These are phyloP conservation scores for Petrocephalus sullivani DNA, from an alignment of 2,797 vertebrate species.

Conservation along the genomic window DNA sequence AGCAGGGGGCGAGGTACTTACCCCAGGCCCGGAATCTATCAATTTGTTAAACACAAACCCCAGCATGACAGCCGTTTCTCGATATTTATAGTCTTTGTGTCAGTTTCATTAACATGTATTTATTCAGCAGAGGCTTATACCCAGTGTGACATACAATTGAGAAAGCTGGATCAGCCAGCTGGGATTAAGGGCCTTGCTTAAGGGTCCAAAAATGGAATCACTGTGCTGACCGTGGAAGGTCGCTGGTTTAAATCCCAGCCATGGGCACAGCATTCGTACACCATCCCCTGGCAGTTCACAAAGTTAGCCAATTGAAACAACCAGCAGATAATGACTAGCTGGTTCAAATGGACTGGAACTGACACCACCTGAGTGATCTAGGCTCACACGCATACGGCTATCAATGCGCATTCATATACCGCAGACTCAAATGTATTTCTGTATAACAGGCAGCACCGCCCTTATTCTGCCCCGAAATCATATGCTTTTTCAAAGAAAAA, in stretches of 20 bases:
- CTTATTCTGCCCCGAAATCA: background rate
- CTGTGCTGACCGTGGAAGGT: background rate
- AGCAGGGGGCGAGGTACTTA: background rate
- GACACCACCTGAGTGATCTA: background rate
- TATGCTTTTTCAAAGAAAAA: background rate
- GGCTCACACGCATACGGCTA: background rate
- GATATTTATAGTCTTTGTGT: background rate
- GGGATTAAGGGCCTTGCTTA: background rate
- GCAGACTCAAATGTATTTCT: background rate
- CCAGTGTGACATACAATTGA: background rate
- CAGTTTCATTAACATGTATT: background rate
- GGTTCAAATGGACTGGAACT: background rate
- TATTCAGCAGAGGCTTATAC: background rate
- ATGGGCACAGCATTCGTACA: background rate
- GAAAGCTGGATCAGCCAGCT: background rate
- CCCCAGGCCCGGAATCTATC: background rate
- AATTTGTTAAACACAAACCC: background rate
- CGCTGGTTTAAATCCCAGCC: too few species aligned
- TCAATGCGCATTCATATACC: background rate
- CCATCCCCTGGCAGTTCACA: background rate
- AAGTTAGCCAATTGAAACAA: background rate
- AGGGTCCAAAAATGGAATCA: background rate
- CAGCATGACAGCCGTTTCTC: background rate
- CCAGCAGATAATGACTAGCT: background rate
- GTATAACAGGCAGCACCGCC: background rate